phyloP scores from a whole-genome alignment of 2,888 invertebrate species.

The Heliconius charithonia region DNA sequence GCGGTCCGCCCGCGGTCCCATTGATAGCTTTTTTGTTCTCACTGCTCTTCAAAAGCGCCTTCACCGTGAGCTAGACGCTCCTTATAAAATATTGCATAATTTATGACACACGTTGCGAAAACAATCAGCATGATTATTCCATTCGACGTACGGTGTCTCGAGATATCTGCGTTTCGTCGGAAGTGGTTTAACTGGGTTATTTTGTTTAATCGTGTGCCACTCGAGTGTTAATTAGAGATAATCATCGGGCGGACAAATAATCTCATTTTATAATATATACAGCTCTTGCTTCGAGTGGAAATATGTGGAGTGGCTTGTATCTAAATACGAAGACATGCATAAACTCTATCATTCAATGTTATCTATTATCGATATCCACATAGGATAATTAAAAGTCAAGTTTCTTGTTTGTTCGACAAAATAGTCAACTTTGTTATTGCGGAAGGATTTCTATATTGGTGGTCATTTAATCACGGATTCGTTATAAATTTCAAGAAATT shows the following conservation, averaged over 20 bases:
- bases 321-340: conserved; percentile 47
- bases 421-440: not conserved
- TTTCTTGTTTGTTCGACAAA: conserved; percentile 13
- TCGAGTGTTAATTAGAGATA: conserved; percentile 77
- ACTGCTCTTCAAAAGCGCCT: conserved; percentile 67
- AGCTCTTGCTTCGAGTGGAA: conserved; percentile 62
- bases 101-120: conserved; percentile 65
- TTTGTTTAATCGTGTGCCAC: conserved; percentile 72
- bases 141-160: conserved; percentile 53
- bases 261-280: conserved; percentile 61
- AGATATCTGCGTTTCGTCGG: conserved; percentile 62
- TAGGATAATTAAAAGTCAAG: conserved; percentile 45
- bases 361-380: conserved; percentile 49
- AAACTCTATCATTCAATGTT: conserved; percentile 50
- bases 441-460: not conserved
- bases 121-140: conserved; percentile 66
- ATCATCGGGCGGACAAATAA: conserved; percentile 73
- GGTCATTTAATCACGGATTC: not conserved
- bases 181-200: conserved; percentile 78
- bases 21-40: conserved; percentile 75
- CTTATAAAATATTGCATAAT: conserved; percentile 74
- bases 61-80: conserved; percentile 66
- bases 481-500: not conserved
- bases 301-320: conserved; percentile 64
- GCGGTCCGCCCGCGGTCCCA: conserved; percentile 72